These are phyloP conservation scores for Drosophila yooni DNA, from an alignment of 2,888 invertebrate species.

Conservation along the genomic window DNA sequence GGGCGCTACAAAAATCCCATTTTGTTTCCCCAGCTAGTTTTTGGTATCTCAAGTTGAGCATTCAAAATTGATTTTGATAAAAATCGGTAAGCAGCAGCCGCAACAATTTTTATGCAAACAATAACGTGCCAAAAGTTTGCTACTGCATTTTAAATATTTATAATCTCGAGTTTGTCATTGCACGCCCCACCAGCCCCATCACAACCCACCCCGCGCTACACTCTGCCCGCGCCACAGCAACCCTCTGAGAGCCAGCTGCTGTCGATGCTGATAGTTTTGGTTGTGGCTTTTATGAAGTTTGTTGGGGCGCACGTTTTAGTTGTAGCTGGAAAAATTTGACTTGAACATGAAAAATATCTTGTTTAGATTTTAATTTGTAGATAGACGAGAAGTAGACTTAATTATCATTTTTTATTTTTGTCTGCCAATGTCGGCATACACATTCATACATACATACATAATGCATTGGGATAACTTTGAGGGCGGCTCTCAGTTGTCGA, in stretches of 20 bases:
- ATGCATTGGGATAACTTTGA: slow-evolving; percentile 62
- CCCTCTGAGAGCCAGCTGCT: background rate
- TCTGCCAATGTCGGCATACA: slow-evolving; percentile 40
- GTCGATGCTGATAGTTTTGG: slow-evolving; percentile 3
- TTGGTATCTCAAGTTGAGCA: slow-evolving; percentile 57
- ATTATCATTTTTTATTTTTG: slow-evolving; percentile 76
- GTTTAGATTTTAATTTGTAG: slow-evolving; percentile 83
- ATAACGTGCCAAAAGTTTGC: slow-evolving; percentile 83
- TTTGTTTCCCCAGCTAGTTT: slow-evolving; percentile 22
- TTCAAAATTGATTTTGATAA: slow-evolving; percentile 73
- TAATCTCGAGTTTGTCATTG: slow-evolving; percentile 66
- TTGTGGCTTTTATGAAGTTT: slow-evolving; percentile 44
- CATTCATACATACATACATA: slow-evolving; percentile 56
- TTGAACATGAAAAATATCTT: slow-evolving; percentile 83
- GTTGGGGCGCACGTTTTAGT: slow-evolving; percentile 82
- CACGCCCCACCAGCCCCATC: slow-evolving; percentile 29
- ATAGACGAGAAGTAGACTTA: slow-evolving; percentile 83
- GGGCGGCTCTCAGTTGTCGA: slow-evolving; percentile 57
- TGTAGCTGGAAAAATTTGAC: slow-evolving; percentile 73
- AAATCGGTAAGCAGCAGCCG: slow-evolving; percentile 62
- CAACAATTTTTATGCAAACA: slow-evolving; percentile 67
- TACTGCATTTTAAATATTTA: slow-evolving; percentile 83
- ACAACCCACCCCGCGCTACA: background rate
- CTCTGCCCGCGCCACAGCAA: background rate
- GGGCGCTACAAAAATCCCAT: slow-evolving; percentile 56